Percentiles rank a stretch among this genome's conserved stretches.
phyloP scores from a whole-genome alignment of 2,113 vertebrate species.

The Prietella phreatophila region DNA sequence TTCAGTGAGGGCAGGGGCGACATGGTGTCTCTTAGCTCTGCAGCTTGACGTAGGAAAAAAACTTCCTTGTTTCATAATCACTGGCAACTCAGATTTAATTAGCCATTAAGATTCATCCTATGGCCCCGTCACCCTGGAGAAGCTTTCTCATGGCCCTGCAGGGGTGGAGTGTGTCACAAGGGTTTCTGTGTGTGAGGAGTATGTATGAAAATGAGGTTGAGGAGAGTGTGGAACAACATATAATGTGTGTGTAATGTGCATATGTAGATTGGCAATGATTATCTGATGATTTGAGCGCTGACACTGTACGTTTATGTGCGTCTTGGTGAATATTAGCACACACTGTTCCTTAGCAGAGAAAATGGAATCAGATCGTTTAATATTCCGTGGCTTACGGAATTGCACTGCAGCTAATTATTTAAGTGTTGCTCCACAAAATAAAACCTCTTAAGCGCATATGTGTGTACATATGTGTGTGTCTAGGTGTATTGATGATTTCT shows the following conservation, averaged over 20 bases:
- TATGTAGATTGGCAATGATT: not conserved
- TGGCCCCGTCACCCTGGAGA: conserved; percentile 65
- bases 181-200: conserved; percentile 26
- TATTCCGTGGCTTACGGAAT: conserved; percentile 39
- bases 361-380: conserved; percentile 20
- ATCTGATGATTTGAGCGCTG: not conserved
- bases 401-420: conserved; percentile 44
- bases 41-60: conserved; percentile 63
- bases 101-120: conserved; percentile 78
- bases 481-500: not conserved
- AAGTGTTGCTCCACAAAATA: conserved; percentile 37
- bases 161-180: conserved; percentile 33
- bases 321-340: not conserved
- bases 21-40: conserved; percentile 53
- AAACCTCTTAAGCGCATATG: not conserved
- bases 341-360: conserved; percentile 1
- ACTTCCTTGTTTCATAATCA: conserved; percentile 73
- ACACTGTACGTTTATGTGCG: not conserved
- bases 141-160: conserved; percentile 57
- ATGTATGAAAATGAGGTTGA: conserved; percentile 21
- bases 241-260: conserved; percentile 18
- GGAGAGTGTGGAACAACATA: not conserved
- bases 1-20: conserved; percentile 52
- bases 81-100: conserved; percentile 75
- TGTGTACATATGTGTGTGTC: not conserved